phyloP scores from a whole-genome alignment of 2,888 invertebrate genomes.

The Lamellibrachia satsuma region DNA sequence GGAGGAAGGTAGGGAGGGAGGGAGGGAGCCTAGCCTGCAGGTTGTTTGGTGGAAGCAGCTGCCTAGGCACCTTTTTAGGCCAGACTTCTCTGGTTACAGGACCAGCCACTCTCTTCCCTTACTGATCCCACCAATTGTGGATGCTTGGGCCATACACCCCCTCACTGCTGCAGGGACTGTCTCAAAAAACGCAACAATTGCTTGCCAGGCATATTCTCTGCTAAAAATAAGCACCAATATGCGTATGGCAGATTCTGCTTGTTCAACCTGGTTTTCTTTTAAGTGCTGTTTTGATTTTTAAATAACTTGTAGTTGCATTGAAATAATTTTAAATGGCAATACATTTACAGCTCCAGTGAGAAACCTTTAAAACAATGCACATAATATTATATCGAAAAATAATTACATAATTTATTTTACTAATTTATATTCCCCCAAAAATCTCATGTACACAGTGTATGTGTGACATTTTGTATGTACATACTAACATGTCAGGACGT shows the following conservation, averaged over 20 bases:
- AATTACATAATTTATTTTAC: neutral
- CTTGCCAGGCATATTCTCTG: no score
- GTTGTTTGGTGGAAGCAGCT: neutral
- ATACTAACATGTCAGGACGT: neutral
- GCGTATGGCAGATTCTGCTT: neutral
- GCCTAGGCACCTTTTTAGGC: neutral
- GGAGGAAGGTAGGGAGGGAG: neutral
- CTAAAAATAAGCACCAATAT: neutral
- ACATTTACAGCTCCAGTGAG: neutral
- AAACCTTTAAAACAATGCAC: neutral
- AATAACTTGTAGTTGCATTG: neutral
- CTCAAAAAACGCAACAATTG: neutral
- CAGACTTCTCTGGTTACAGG: neutral
- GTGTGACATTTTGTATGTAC: neutral
- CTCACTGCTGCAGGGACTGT: neutral
- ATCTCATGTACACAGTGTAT: neutral
- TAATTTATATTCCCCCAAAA: neutral
- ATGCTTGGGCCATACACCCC: slow-evolving; percentile 8
- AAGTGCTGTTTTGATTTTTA: neutral
- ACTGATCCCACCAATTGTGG: neutral
- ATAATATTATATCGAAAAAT: neutral
- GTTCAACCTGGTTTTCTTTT: neutral
- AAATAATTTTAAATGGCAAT: neutral
- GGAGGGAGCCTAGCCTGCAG: neutral
- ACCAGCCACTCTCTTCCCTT: neutral